These are phyloP conservation scores for Asarcornis scutulata DNA, from an alignment of 2,113 vertebrate genomes.

Conservation along the genomic window DNA sequence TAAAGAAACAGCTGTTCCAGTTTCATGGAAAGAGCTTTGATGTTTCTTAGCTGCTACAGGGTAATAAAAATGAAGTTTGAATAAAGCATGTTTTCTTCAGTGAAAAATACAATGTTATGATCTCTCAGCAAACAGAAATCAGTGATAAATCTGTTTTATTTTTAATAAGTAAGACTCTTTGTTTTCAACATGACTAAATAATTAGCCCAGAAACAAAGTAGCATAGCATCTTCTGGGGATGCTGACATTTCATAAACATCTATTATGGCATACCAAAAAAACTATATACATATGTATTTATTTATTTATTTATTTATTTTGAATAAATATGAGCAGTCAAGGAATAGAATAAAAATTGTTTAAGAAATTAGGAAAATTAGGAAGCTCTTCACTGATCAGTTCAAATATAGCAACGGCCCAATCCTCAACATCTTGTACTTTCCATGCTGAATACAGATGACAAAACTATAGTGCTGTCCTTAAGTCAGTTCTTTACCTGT, in stretches of 20 bases:
- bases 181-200: constrained; percentile 21
- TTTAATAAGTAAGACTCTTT: constrained; percentile 28
- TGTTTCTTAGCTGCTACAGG: constrained; percentile 16
- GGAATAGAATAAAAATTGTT: neutral
- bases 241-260: neutral
- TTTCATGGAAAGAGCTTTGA: constrained; percentile 14
- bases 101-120: constrained; percentile 9
- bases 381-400: neutral
- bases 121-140: constrained; percentile 23
- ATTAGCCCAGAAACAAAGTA: neutral
- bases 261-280: neutral
- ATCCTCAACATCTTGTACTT: neutral
- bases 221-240: neutral
- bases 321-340: neutral
- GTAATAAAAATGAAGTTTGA: constrained; percentile 16
- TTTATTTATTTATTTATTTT: no score
- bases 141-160: constrained; percentile 28
- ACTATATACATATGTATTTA: no score
- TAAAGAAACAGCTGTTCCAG: neutral
- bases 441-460: neutral
- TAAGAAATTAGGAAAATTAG: constrained; percentile 20
- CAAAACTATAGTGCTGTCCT: neutral
- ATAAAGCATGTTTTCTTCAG: neutral
- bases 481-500: neutral
- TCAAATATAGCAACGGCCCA: neutral